phyloP scores from a whole-genome alignment of 2,113 vertebrate genomes.

The cattle (Bos taurus) region ARS-UCD2.0 NC_037333.1:34446001-34446500 shows the following conservation, averaged over 20 bases:
- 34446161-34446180: not conserved
- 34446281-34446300: not conserved
- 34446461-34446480: not conserved
- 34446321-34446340: not conserved
- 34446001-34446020: rapidly evolving
- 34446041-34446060: not conserved
- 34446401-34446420: not conserved
- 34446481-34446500: not conserved
- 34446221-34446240: not conserved
- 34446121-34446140: not conserved
- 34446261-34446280: not conserved
- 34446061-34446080: not conserved
- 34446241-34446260: not conserved
- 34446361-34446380: not conserved
- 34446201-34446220: not conserved
- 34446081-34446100: not conserved
- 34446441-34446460: not conserved
- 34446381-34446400: not conserved
- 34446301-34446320: not conserved
- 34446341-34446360: not conserved
- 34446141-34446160: not conserved
- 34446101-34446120: not conserved
- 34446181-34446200: slow-evolving; percentile 9
- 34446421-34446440: not conserved
- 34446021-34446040: rapidly evolving